phyloP scores from a whole-genome alignment of 2,888 invertebrate genomes.

The Drosophila silvestris region DNA sequence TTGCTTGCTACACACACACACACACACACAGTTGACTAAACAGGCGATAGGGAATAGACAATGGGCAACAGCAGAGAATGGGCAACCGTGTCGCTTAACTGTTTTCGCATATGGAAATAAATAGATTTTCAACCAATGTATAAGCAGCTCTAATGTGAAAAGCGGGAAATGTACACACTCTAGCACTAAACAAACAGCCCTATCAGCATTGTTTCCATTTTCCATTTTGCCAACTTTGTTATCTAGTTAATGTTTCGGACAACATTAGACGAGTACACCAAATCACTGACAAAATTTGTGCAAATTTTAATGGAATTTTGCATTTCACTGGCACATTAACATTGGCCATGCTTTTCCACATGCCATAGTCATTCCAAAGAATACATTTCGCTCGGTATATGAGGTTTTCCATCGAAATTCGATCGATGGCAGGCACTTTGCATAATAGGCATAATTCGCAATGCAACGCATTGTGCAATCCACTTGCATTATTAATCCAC shows the following conservation, averaged over 20 bases:
- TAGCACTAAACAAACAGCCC: not conserved
- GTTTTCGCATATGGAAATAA: conserved; percentile 50
- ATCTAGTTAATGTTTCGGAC: conserved; percentile 27
- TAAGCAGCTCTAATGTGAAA: conserved; percentile 30
- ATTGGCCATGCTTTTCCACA: conserved; percentile 7
- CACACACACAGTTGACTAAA: conserved; percentile 19
- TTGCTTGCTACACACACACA: conserved; percentile 12
- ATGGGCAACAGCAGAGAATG: not conserved
- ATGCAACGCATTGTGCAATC: conserved; percentile 63
- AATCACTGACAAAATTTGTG: conserved; percentile 1
- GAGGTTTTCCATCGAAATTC: conserved; percentile 3
- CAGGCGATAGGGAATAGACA: not conserved
- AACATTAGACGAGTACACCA: not conserved
- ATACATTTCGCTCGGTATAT: not conserved
- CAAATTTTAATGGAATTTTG: conserved; percentile 24
- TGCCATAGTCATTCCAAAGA: not conserved
- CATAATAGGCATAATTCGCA: conserved; percentile 54
- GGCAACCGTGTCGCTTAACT: conserved; percentile 19
- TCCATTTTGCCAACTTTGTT: conserved; percentile 33
- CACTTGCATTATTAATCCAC: conserved; percentile 78
- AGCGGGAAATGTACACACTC: not conserved
- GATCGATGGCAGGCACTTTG: conserved; percentile 23
- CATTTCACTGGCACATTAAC: conserved; percentile 19
- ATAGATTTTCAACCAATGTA: conserved; percentile 62
- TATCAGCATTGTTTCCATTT: conserved; percentile 12